Evolutionary conservation across 2,113 vertebrate species (phyloP).

Genomic region (Zosterops borbonicus): DNA sequence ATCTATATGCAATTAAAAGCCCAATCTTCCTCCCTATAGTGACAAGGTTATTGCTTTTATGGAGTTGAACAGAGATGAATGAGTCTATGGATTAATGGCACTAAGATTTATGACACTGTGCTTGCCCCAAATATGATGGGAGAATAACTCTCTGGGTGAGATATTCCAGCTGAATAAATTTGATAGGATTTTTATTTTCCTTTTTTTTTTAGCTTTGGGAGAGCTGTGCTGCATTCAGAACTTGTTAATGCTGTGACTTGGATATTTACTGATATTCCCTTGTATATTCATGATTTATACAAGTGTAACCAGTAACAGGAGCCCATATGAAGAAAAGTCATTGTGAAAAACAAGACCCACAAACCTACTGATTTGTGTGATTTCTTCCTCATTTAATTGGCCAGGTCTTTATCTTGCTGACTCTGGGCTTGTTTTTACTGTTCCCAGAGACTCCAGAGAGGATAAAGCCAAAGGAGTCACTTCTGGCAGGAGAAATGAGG

Average conservation of each 20-base stretch:
- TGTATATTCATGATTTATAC: not conserved
- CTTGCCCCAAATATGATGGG: slow-evolving; percentile 57
- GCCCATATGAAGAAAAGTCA: not conserved
- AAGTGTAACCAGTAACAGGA: not conserved
- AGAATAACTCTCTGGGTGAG: slow-evolving; percentile 41
- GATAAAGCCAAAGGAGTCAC: not conserved
- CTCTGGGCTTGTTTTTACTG: not conserved
- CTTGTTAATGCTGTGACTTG: not conserved
- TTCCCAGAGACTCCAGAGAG: not conserved
- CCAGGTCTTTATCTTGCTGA: not conserved
- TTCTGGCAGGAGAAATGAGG: not conserved
- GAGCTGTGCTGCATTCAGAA: not conserved
- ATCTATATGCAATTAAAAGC: slow-evolving; percentile 72
- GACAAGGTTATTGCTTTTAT: slow-evolving; percentile 74
- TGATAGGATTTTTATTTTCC: slow-evolving; percentile 36
- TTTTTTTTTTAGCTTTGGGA: not conserved
- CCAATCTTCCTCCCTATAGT: slow-evolving; percentile 52
- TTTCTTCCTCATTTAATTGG: not conserved
- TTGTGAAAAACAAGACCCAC: not conserved
- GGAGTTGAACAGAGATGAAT: slow-evolving; percentile 68
- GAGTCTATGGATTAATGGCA: slow-evolving; percentile 58
- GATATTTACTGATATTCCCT: not conserved
- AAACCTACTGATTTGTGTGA: not conserved
- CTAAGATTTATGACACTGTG: slow-evolving; percentile 69
- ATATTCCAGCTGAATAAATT: slow-evolving; percentile 59